Conservation (phyloP, 2,113 vertebrate genomes). For the Syngnathus floridae region DNA sequence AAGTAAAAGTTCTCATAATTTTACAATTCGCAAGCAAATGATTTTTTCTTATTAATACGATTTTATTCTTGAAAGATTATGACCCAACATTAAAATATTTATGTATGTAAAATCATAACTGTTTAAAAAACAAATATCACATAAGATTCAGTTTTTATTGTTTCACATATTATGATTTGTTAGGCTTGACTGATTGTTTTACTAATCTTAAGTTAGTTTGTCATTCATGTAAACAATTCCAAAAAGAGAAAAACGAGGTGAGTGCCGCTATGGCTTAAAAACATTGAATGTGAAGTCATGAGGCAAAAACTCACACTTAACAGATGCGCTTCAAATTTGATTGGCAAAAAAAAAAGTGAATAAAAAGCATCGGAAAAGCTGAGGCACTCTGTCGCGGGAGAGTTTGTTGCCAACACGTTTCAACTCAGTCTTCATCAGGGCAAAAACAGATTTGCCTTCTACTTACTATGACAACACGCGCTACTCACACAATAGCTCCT, state of each 20-base stretch:
- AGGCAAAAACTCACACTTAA: too few species aligned
- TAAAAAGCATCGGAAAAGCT: too few species aligned
- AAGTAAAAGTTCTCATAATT: too few species aligned
- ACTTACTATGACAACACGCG: not conserved
- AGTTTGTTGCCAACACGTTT: too few species aligned
- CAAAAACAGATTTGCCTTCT: not conserved
- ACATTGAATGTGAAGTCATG: too few species aligned
- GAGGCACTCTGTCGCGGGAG: too few species aligned
- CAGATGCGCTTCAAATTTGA: too few species aligned
- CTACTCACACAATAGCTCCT: slow-evolving; percentile 4
- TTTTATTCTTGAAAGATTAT: not conserved
- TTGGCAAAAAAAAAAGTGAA: too few species aligned
- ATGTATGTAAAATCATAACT: not conserved
- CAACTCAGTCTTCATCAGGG: too few species aligned
- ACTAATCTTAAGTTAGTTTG: not conserved
- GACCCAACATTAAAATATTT: not conserved
- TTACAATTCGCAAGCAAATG: not conserved
- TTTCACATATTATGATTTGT: not conserved
- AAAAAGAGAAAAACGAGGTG: not conserved
- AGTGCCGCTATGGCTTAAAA: too few species aligned
- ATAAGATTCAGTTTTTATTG: not conserved
- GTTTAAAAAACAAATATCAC: not conserved
- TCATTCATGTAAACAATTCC: not conserved
- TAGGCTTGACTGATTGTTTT: not conserved
- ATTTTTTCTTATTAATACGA: too few species aligned